Conservation (phyloP, 2,113 vertebrate genomes). For the Nasalis larvatus region DNA sequence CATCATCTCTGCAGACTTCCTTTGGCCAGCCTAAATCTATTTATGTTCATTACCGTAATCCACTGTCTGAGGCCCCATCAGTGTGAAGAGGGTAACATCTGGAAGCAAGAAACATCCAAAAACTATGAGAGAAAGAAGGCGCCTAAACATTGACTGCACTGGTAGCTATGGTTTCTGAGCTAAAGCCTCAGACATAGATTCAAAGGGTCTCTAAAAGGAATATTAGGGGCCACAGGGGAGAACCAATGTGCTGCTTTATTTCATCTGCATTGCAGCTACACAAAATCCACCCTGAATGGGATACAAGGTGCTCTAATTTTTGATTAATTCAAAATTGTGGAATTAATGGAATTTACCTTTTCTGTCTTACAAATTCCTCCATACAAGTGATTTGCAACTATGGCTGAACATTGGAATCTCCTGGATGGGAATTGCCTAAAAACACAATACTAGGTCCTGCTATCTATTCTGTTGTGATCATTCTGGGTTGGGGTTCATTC, state of each 20-base stretch:
- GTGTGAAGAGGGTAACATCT: neutral
- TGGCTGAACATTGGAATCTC: neutral
- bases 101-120: neutral
- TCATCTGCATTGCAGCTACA: neutral
- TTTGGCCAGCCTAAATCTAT: neutral
- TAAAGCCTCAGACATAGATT: neutral
- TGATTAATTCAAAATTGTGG: neutral
- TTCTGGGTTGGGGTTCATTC: neutral
- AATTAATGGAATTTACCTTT: neutral
- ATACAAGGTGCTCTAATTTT: neutral
- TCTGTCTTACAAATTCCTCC: neutral
- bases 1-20: neutral
- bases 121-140: neutral
- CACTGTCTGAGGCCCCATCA: neutral
- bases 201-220: neutral
- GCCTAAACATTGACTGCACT: neutral
- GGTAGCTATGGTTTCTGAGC: neutral
- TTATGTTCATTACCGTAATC: neutral
- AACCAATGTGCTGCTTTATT: neutral
- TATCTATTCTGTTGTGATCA: neutral
- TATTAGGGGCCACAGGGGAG: accelerated
- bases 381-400: neutral
- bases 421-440: neutral
- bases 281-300: neutral
- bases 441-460: neutral